Evolutionary conservation across 2,113 vertebrate genomes (phyloP), one percentile per base, ranked within the genome.

Genomic region (Stigmatopora nigra): DNA sequence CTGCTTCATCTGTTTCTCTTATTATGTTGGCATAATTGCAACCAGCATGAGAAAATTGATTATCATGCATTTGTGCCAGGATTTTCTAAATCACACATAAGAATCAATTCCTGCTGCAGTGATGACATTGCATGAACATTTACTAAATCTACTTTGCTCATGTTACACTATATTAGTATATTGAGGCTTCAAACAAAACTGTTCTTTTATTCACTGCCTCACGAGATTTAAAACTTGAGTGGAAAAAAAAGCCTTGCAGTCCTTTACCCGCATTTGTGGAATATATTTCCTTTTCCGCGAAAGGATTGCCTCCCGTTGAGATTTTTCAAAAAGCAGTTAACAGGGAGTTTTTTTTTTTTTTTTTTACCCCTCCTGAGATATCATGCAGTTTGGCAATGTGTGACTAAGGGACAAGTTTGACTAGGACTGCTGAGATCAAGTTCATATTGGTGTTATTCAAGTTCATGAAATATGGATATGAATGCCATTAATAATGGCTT

Each of bases 381-480:
- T 41, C 25, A 41, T 41, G 38, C 38, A 8, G 38, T 41, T 41
- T 41, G 38, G 9, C 38, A 41, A 41, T 41, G 38, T 41, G 38
- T 41, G 38, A 41, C 38, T 41, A 41, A 41, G 9, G 38, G 38
- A 41, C 38, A 41, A 8, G 6, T 41, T 41, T 41, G 38, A 41
- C 38, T 41, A 1, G 38, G 38, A 41, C 7, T 13, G 10, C 19
- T 15, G 25, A 57, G 6, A 57, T 25, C 55, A 35, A 57, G 31
- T n/a, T 41, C 36, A 44, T 41, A 19, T 7, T 16, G 7, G 19
- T 17, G 5, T 11, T 17, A n/a, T 19, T n/a, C 35, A 36, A 41
- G 7, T 44, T 60, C 11, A 60, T 60, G 38, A 59, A 59, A 41
- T 19, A 19, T 60, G 57, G 41, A 60, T 60, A 60, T 41, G 51